These are phyloP conservation scores for Dreissena rostriformis DNA, from an alignment of 1,140 invertebrate genomes.

Conservation along the genomic window DNA sequence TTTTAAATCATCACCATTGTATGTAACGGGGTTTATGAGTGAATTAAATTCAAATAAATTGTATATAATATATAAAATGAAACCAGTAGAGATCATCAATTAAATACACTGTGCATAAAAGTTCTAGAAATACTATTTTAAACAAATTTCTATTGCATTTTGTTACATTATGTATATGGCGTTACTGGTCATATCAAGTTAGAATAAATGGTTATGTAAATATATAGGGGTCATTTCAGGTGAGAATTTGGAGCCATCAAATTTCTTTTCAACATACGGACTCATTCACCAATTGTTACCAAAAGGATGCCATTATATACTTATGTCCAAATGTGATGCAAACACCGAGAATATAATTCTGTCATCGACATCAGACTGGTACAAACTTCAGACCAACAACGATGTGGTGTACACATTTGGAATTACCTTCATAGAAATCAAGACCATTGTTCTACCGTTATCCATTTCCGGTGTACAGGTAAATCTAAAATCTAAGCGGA, in stretches of 20 bases:
- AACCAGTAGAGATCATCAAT: no score
- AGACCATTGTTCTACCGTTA: conserved; percentile 21
- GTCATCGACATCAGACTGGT: conserved; percentile 38
- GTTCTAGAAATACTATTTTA: no score
- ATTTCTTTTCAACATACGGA: conserved; percentile 8
- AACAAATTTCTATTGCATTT: no score
- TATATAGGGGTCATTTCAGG: not conserved
- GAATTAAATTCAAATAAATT: no score
- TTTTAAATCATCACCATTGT: no score
- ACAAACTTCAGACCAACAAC: not conserved
- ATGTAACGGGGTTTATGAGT: no score
- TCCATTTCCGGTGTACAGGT: conserved; percentile 22
- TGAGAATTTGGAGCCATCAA: not conserved
- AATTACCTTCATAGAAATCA: conserved; percentile 35
- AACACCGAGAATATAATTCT: not conserved
- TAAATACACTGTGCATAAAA: no score
- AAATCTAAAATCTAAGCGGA: not conserved
- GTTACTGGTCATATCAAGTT: not conserved
- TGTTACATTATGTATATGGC: no score
- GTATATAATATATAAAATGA: no score
- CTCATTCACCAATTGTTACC: conserved; percentile 14
- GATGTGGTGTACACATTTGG: conserved; percentile 27
- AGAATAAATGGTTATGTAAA: not conserved
- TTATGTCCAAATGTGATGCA: conserved; percentile 31
- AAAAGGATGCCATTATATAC: conserved; percentile 13